These are phyloP conservation scores for Erebia ligea DNA, from an alignment of 2,888 invertebrate genomes.

Conservation along the genomic window DNA sequence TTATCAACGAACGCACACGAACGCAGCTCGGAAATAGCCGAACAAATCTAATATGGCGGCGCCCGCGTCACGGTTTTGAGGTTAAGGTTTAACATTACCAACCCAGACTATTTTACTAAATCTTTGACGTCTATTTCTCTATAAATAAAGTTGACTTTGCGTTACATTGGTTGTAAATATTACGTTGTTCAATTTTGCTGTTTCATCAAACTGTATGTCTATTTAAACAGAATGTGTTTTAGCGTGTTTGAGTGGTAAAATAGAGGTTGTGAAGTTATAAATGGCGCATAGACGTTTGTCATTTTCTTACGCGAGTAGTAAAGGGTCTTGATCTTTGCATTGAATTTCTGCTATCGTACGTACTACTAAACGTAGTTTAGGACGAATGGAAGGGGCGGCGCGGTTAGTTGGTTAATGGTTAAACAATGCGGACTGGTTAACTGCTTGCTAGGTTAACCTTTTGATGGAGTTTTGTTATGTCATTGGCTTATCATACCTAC, in stretches of 20 bases:
- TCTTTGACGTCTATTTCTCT: slow-evolving; percentile 38
- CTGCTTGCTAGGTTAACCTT: neutral
- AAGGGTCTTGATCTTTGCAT: slow-evolving; percentile 80
- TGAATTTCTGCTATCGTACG: slow-evolving; percentile 60
- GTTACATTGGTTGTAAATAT: slow-evolving; percentile 40
- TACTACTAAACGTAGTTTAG: slow-evolving; percentile 14
- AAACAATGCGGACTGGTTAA: neutral
- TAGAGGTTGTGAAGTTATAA: slow-evolving; percentile 52
- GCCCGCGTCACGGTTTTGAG: slow-evolving; percentile 77
- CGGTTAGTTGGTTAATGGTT: neutral
- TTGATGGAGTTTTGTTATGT: neutral
- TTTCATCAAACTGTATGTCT: neutral
- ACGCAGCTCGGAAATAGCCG: slow-evolving; percentile 62
- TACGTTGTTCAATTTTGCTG: slow-evolving; percentile 42
- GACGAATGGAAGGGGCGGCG: slow-evolving; percentile 1
- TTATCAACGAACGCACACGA: slow-evolving; percentile 53
- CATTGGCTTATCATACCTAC: no score
- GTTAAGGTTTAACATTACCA: slow-evolving; percentile 81
- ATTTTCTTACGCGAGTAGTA: slow-evolving; percentile 65
- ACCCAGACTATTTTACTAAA: slow-evolving; percentile 32
- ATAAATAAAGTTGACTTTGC: slow-evolving; percentile 54
- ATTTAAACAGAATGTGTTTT: slow-evolving; percentile 54
- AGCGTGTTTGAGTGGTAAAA: slow-evolving; percentile 39
- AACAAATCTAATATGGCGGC: slow-evolving; percentile 70
- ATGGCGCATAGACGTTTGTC: slow-evolving; percentile 65